Evolutionary conservation across 2,888 invertebrate species (phyloP), one percentile per base, ranked within the genome.

Genomic region (Seladonia tumulorum): DNA sequence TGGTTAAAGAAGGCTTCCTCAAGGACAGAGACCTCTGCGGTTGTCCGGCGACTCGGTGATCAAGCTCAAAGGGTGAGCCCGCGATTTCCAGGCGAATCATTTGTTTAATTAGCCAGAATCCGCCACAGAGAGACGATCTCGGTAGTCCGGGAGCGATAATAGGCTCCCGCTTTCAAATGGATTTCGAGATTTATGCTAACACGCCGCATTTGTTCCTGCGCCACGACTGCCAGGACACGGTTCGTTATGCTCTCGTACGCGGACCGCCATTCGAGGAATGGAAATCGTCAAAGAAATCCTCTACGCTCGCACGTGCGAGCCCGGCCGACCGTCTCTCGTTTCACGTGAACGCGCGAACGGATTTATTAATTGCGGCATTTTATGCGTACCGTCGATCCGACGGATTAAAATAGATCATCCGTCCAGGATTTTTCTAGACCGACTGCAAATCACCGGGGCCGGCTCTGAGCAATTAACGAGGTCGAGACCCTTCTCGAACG

Each of bases 131-230:
- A 91, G 89, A 91, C 89, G 90, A 90, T 86, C 80, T 80, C 81
- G 85, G 79, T 71, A 85, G 84, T 88, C 81, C 82, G 83, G 76
- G 76, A 80, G 87, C 90, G 90, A 94, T 94, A 95, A 94, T 94
- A 94, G 94, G 93, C 93, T 93, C 93, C 93, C 93, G 94, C 92
- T 93, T 94, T 92, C 93, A 94, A 95, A 95, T 95, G 95, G 94
- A 95, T 95, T 95, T 94, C 91, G 92, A 95, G 95, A 95, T 95
- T 95, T 95, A 95, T 94, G 94, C 93, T 93, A 95, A 94, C 94
- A 94, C 94, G 94, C 91, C 91, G 94, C 94, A 94, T 95, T 95
- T 94, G 93, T 94, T 94, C 90, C 92, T 88, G 91, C 91, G 89
- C 91, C 77, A 71, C 81, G 77, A 72, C 86, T 81, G 74, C 74